phyloP scores from a whole-genome alignment of 2,113 vertebrate species.

The Athene cunicularia region DNA sequence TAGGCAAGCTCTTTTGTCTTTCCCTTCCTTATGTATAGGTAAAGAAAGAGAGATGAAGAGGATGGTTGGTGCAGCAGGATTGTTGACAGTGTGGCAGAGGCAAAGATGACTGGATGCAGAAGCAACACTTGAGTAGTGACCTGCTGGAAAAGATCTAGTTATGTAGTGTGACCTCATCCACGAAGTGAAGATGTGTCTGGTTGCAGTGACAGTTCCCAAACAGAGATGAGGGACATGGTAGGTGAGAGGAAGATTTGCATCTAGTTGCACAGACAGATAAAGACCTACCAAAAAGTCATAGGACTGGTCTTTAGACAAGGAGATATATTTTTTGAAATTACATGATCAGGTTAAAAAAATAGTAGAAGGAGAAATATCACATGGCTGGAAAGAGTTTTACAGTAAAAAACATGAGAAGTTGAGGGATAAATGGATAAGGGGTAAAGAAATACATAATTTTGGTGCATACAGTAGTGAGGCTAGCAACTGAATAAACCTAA shows the following conservation, averaged over 20 bases:
- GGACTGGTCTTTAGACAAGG: neutral
- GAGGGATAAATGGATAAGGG: neutral
- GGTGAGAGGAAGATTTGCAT: neutral
- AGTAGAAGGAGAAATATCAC: neutral
- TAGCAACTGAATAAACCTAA: neutral
- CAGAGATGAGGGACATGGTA: accelerated
- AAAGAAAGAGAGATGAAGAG: neutral
- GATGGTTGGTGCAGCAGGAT: neutral
- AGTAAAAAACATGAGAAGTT: neutral
- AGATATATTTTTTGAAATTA: neutral
- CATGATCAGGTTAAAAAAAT: neutral
- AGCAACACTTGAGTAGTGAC: neutral
- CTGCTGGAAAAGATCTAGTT: neutral
- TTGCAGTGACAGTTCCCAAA: neutral
- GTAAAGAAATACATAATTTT: neutral
- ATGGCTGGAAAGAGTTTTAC: neutral
- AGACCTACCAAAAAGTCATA: neutral
- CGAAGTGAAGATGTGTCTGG: neutral
- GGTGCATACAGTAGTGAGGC: neutral
- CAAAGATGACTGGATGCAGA: neutral
- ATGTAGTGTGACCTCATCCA: neutral
- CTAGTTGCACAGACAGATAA: neutral
- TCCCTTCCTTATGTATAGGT: neutral
- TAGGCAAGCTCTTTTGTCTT: neutral
- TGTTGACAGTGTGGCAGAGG: neutral